Percentiles rank a stretch among this genome's conserved stretches.
Evolutionary conservation across 2,888 invertebrate genomes (phyloP).

Genomic region (Hesperia comma): DNA sequence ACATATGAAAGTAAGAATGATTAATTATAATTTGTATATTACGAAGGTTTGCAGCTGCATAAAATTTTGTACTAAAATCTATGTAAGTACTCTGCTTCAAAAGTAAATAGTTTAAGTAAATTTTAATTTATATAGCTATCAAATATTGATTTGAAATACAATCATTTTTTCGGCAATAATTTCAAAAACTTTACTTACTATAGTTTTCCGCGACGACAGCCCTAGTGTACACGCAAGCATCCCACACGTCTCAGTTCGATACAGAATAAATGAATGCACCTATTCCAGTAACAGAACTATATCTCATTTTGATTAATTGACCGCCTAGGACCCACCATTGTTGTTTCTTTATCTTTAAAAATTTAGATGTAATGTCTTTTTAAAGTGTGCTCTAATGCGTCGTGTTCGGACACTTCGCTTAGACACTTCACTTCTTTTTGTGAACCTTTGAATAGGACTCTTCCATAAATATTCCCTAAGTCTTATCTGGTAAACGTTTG

Average conservation of each 20-base stretch:
- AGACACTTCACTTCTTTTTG: constrained; percentile 13
- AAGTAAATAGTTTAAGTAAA: too few species aligned
- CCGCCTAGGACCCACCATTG: constrained; percentile 54
- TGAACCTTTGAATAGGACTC: constrained; percentile 28
- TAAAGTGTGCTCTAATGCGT: constrained; percentile 55
- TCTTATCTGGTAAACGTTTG: constrained; percentile 18
- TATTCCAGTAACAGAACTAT: constrained; percentile 68
- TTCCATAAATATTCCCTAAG: constrained; percentile 19
- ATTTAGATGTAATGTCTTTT: constrained; percentile 75
- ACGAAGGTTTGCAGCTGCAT: too few species aligned
- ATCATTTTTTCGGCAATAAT: too few species aligned
- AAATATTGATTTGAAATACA: too few species aligned
- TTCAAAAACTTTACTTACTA: too few species aligned
- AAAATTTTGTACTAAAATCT: too few species aligned
- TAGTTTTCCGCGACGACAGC: neutral
- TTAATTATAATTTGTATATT: too few species aligned
- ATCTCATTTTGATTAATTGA: constrained; percentile 74
- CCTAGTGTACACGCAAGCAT: constrained; percentile 38
- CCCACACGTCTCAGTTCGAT: constrained; percentile 50
- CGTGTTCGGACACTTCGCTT: constrained; percentile 23
- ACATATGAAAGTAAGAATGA: too few species aligned
- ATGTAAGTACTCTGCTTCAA: too few species aligned
- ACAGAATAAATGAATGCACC: constrained; percentile 65
- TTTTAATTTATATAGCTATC: too few species aligned
- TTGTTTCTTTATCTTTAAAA: constrained; percentile 65